Conservation (phyloP, 1,140 invertebrate species). For the Cyclargus thomasi region DNA sequence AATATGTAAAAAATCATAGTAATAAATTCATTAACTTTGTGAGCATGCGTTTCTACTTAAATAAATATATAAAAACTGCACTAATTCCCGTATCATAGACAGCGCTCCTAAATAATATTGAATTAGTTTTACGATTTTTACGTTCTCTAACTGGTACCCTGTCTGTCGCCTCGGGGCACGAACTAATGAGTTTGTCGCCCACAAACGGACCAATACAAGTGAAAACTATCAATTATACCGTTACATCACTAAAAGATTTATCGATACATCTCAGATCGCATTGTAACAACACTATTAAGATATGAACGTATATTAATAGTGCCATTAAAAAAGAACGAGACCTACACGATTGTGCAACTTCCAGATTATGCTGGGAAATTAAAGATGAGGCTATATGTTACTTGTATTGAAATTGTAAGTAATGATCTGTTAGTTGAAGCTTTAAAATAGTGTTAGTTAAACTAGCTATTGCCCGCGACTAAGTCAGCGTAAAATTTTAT, state of each 20-base stretch:
- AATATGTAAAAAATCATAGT: too few relatives aligned
- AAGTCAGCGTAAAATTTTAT: too few relatives aligned
- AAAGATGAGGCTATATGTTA: background rate
- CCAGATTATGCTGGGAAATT: background rate
- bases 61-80: background rate
- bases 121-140: background rate
- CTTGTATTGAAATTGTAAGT: too few relatives aligned
- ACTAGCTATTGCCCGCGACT: too few relatives aligned
- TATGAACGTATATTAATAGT: slow-evolving; percentile 14
- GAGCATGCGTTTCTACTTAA: background rate
- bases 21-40: too few relatives aligned
- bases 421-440: too few relatives aligned
- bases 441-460: too few relatives aligned
- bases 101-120: background rate
- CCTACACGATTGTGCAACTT: background rate
- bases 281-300: slow-evolving; percentile 13
- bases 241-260: slow-evolving; percentile 10
- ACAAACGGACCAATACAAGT: slow-evolving; percentile 8
- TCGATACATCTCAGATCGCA: slow-evolving; percentile 10
- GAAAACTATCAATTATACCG: slow-evolving; percentile 9
- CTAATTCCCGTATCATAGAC: background rate
- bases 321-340: background rate
- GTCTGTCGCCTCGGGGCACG: background rate
- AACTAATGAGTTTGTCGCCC: slow-evolving; percentile 13
- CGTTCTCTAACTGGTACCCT: background rate